Evolutionary conservation across 2,113 vertebrate species (phyloP).

Genomic region (Dryoscopus gambensis): DNA sequence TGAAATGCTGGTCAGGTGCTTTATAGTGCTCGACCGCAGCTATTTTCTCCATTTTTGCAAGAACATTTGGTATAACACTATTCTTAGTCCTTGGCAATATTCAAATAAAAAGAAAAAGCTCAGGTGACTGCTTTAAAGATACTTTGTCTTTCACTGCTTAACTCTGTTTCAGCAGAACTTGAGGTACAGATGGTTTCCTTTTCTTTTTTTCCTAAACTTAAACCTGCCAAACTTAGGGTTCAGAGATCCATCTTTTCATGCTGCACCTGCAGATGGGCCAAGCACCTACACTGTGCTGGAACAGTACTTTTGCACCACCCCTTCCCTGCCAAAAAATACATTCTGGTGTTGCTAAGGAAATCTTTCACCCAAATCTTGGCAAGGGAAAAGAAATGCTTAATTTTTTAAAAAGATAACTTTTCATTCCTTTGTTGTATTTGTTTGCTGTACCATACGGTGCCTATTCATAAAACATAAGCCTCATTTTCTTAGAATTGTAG

Average conservation of each 20-base stretch:
- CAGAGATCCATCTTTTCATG: slow-evolving; percentile 23
- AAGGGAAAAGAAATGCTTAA: neutral
- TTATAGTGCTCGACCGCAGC: neutral
- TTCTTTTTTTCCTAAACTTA: neutral
- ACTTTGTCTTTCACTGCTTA: slow-evolving; percentile 1
- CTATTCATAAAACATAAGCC: slow-evolving; percentile 25
- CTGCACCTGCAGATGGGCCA: slow-evolving; percentile 19
- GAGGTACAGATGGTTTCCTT: slow-evolving; percentile 6
- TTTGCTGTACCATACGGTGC: neutral
- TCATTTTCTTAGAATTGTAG: slow-evolving; percentile 11
- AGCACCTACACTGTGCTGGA: slow-evolving; percentile 20
- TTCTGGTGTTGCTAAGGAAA: slow-evolving; percentile 35
- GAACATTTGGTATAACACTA: neutral
- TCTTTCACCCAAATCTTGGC: neutral
- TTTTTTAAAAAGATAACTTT: neutral
- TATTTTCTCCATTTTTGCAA: slow-evolving; percentile 1
- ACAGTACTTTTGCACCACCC: neutral
- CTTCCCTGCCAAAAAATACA: slow-evolving; percentile 17
- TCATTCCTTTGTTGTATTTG: neutral
- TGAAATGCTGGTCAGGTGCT: slow-evolving; percentile 28
- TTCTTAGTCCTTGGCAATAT: neutral
- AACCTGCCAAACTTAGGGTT: slow-evolving; percentile 4
- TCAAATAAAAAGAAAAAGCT: slow-evolving; percentile 16
- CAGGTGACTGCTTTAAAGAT: slow-evolving; percentile 36
- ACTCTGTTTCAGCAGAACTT: neutral